Evolutionary conservation across 2,797 vertebrate genomes (phyloP).

Genomic region (Monodelphis domestica): DNA sequence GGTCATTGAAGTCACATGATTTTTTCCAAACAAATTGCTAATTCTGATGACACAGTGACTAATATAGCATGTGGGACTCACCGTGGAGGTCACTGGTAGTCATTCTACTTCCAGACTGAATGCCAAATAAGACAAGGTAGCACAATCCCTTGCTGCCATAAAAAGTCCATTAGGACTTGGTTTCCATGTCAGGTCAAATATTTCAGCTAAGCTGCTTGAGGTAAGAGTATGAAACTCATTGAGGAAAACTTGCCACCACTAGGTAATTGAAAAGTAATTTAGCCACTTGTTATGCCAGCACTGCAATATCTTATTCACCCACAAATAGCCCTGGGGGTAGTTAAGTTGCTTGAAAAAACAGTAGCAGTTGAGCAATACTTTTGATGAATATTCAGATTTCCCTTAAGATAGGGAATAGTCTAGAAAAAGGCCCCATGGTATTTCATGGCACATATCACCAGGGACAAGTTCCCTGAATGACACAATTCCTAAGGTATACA

Average conservation of each 20-base stretch:
- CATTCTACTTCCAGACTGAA: slow-evolving; percentile 33
- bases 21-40: not conserved
- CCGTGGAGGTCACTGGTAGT: slow-evolving; percentile 31
- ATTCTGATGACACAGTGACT: not conserved
- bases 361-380: not conserved
- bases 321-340: not conserved
- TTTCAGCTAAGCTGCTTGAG: not conserved
- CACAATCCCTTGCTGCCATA: not conserved
- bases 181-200: not conserved
- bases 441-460: not conserved
- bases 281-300: not conserved
- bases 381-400: not conserved
- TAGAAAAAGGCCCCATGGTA: not conserved
- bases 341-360: not conserved
- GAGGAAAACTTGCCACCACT: not conserved
- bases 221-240: not conserved
- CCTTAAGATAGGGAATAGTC: not conserved
- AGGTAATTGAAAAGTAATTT: not conserved
- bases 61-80: not conserved
- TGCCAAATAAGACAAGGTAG: not conserved
- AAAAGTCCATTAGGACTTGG: not conserved
- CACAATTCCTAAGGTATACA: not conserved
- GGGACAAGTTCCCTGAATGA: not conserved
- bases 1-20: not conserved
- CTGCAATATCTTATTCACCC: not conserved